Evolutionary conservation across 2,797 vertebrate species (phyloP), one percentile per base, ranked within the genome.

Genomic region (Arremon aurantiirostris): DNA sequence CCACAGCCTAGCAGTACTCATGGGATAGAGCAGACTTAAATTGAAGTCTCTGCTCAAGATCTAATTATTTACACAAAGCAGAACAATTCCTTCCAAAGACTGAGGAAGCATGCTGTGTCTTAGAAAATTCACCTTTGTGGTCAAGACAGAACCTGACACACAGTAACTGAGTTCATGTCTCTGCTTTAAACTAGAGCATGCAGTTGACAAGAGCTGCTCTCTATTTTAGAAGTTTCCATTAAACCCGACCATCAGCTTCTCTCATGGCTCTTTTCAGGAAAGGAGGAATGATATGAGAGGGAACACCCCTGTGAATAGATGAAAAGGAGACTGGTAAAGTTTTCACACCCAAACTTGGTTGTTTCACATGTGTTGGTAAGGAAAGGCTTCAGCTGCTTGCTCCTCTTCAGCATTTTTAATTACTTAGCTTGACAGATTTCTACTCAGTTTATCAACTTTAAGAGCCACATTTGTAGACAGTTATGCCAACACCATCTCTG

Each of bases 41-140:
- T 0, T 91, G 61, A 89, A 94, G 79, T 28, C 60, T 85, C 46
- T 71, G 30, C 24, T 95, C 82, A 89, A 61, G 69, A 88, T 22
- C 76, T 89, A 85, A 93, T 96, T 89, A 89, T 90, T 89, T 88
- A 89, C 70, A 91, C 57, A 83, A 82, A 87, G 61, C 30, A 82
- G 34, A 94, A 52, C 19, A 77, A 64, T 41, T 89, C 21, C 60
- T 85, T 66, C 53, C 78, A 68, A 95, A 70, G 57, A 64, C 34
- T 46, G 44, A 89, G 56, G 52, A 82, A 91, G 47, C 34, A 52
- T 21, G 26, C 12, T 28, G 30, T 56, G 4, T 28, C 41, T 76
- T 59, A 85, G 59, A 86, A 89, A 86, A 92, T 66, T 83, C 78
- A 79, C 44, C 27, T 79, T 53, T 37, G 27, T 64, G 44, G 81